Evolutionary conservation across 2,113 vertebrate genomes (phyloP), one percentile per base, ranked within the genome.

Genomic region (Xenus cinereus): DNA sequence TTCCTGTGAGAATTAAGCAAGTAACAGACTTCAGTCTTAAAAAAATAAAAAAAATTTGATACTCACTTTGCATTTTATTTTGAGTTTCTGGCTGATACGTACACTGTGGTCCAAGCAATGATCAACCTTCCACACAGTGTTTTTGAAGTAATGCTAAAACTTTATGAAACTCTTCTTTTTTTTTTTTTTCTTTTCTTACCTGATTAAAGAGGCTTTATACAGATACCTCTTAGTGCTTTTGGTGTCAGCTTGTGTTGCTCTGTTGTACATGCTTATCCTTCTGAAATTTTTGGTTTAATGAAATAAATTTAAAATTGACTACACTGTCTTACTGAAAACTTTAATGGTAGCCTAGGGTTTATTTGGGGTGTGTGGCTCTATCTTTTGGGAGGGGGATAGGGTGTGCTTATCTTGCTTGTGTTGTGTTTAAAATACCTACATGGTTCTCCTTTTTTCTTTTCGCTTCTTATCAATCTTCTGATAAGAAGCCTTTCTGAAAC

Each of bases 291-390:
- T 37, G 4, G 62, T 85, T 76, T 39, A 64, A 60, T 43, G 8
- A 62, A 51, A 4, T 24, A 84, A 43, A 13, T 41, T 74, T 67
- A 56, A 59, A 86, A 66, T 33, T 7, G 1, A 50, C 39, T 37
- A 43, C 2, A 28, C 7, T 0, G 7, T 53, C 54, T 45, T 84
- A 11, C 9, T 74, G 22, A 59, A 86, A 77, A 67, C 2, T 37
- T 30, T 17, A 54, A 17, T n/a, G 12, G 22, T n/a, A 50, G 6
- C 4, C 28, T 22, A 37, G 46, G 2, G 0, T 0, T 33, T 54
- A 71, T 21, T 14, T 3, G 7, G 13, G 2, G 2, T 19, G 17
- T 10, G 6, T 7, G 10, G 23, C 7, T 3, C 5, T 45, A 2
- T n/a, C 23, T 67, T 50, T 5, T 21, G 4, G 6, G 12, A 23